phyloP scores from a whole-genome alignment of 2,888 invertebrate genomes.

The Palloptera scutellata region DNA sequence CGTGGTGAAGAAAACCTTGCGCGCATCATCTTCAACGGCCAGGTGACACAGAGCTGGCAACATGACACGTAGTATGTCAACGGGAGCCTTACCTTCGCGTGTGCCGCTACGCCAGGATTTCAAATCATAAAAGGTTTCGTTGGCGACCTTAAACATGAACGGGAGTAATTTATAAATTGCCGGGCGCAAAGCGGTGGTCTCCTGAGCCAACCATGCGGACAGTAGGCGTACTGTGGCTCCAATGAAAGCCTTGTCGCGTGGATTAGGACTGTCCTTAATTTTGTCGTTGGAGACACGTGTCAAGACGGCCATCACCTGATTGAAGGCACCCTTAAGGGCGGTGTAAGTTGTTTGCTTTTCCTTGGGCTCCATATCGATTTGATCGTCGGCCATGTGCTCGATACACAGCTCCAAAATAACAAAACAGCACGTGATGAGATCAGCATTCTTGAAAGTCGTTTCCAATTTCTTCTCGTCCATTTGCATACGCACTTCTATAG shows the following conservation, averaged over 20 bases:
- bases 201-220: constrained; percentile 90
- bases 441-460: constrained; percentile 78
- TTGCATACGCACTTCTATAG: constrained; percentile 94
- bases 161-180: constrained; percentile 84
- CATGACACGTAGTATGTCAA: constrained; percentile 81
- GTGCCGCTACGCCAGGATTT: constrained; percentile 75
- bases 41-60: constrained; percentile 90
- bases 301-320: constrained; percentile 79
- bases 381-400: constrained; percentile 81
- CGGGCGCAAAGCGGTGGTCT: constrained; percentile 85
- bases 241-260: constrained; percentile 79
- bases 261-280: constrained; percentile 73
- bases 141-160: constrained; percentile 80
- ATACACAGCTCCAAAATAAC: constrained; percentile 81
- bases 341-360: constrained; percentile 91
- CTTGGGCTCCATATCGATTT: constrained; percentile 85
- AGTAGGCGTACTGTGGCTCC: constrained; percentile 85
- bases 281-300: constrained; percentile 79
- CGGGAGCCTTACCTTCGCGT: constrained; percentile 66
- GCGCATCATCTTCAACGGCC: constrained; percentile 87
- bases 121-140: constrained; percentile 82
- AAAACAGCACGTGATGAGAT: constrained; percentile 84
- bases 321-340: constrained; percentile 87
- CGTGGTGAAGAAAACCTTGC: constrained; percentile 78
- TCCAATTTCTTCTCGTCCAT: constrained; percentile 86